Evolutionary conservation across 2,797 vertebrate species (phyloP).

Genomic region (Phylloscopus collybita): DNA sequence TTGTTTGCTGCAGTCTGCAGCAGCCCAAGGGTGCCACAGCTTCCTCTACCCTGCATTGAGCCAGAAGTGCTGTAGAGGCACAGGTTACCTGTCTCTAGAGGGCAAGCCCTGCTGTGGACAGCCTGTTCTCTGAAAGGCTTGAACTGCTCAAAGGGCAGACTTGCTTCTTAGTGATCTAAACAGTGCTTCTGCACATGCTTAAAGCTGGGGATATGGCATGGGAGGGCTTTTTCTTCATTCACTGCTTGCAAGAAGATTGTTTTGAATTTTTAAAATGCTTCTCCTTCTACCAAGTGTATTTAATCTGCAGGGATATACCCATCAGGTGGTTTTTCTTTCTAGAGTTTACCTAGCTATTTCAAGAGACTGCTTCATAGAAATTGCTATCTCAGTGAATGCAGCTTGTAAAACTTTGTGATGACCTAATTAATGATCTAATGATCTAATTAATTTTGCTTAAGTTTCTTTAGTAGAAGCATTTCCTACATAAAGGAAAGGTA

Average conservation of each 20-base stretch:
- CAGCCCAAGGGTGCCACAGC: neutral
- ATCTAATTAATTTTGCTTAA: neutral
- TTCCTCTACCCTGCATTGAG: fast-evolving
- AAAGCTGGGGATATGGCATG: neutral
- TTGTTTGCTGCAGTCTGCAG: neutral
- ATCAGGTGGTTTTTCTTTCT: neutral
- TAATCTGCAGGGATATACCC: neutral
- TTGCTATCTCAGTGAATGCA: neutral
- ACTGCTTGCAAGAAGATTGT: neutral
- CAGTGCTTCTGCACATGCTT: neutral
- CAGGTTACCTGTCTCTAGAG: neutral
- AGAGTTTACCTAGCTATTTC: neutral
- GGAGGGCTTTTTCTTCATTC: neutral
- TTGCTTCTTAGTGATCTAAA: neutral
- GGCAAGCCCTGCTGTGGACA: neutral
- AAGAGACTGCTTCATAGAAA: neutral
- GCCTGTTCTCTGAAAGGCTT: neutral
- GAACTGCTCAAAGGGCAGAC: neutral
- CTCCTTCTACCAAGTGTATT: neutral
- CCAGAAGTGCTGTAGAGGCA: neutral
- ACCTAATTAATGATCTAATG: neutral
- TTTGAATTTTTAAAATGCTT: neutral
- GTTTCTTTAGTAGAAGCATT: neutral
- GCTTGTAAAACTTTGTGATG: neutral
- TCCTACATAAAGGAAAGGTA: neutral